These are phyloP conservation scores for Drepana arcuata DNA, from an alignment of 1,140 invertebrate species.

Conservation along the genomic window DNA sequence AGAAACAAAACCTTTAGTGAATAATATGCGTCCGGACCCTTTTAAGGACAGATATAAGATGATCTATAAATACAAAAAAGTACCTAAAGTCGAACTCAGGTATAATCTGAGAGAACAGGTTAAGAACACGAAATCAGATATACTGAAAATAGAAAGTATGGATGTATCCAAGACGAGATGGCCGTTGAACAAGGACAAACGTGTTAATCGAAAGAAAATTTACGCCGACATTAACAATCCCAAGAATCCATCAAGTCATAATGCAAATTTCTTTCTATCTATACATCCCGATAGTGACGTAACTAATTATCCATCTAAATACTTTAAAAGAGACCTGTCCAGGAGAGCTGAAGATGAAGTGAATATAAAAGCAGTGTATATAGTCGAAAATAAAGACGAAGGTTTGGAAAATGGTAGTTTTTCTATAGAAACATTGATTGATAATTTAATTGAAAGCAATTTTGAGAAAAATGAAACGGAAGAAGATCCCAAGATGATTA, in stretches of 20 bases:
- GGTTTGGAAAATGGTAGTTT: conserved; percentile 12
- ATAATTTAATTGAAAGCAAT: conserved; percentile 32
- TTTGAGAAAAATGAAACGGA: no score
- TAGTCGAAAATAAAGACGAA: conserved; percentile 15
- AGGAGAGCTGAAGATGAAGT: conserved; percentile 17
- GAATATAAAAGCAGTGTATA: conserved; percentile 17
- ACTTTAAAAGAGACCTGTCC: conserved; percentile 33
- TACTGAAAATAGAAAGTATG: conserved; percentile 25
- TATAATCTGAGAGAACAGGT: conserved; percentile 51
- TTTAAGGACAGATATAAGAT: conserved; percentile 39
- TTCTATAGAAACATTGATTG: conserved; percentile 36
- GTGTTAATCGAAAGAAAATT: no score
- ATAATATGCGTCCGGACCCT: conserved; percentile 18
- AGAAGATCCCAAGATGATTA: no score
- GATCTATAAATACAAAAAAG: conserved; percentile 37
- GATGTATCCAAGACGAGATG: conserved; percentile 43
- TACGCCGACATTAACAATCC: no score
- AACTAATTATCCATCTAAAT: conserved; percentile 19
- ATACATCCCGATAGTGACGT: conserved; percentile 19
- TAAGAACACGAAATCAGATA: conserved; percentile 35
- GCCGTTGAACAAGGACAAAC: conserved; percentile 26
- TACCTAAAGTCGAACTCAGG: conserved; percentile 42
- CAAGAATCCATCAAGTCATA: conserved; percentile 11
- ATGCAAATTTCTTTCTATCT: conserved; percentile 15
- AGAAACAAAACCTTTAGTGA: neutral